phyloP scores from a whole-genome alignment of 2,113 vertebrate species.

The Sinocyclocheilus anshuiensis region DNA sequence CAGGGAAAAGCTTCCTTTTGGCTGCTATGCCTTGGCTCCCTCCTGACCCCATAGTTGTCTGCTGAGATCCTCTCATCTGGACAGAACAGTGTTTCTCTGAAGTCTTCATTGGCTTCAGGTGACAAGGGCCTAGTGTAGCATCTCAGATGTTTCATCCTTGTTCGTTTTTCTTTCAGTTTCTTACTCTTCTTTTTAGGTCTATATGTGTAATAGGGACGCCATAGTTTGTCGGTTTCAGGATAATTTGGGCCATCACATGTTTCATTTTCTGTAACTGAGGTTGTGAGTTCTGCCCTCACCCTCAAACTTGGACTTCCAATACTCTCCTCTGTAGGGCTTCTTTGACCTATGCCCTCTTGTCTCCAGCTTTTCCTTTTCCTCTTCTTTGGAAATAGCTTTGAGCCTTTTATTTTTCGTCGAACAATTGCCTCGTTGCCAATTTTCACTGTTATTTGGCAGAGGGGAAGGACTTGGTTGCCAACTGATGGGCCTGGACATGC shows the following conservation, averaged over 20 bases:
- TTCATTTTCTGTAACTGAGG: constrained; percentile 72
- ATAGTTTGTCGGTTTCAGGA: constrained; percentile 90
- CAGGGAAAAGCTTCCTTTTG: constrained; percentile 81
- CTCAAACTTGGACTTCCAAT: constrained; percentile 73
- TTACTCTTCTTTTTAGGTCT: constrained; percentile 95
- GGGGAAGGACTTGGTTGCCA: constrained; percentile 84
- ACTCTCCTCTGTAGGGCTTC: constrained; percentile 60
- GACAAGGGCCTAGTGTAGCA: constrained; percentile 63
- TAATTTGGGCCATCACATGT: constrained; percentile 86
- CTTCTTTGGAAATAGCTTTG: constrained; percentile 89
- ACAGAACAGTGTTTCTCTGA: constrained; percentile 53
- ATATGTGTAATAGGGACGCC: constrained; percentile 97
- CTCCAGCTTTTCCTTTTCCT: constrained; percentile 73
- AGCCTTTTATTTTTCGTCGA: constrained; percentile 90
- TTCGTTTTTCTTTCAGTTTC: constrained; percentile 83
- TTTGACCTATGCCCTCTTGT: constrained; percentile 49
- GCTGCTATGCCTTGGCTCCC: constrained; percentile 75
- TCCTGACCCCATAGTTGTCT: constrained; percentile 67
- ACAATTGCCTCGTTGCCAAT: constrained; percentile 96
- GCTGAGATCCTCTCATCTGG: constrained; percentile 69
- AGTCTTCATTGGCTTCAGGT: constrained; percentile 51
- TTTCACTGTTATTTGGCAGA: constrained; percentile 98
- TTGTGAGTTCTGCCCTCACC: constrained; percentile 70
- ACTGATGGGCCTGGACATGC: constrained; percentile 90
- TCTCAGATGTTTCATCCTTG: constrained; percentile 68